These are phyloP conservation scores for Thymallus thymallus DNA, from an alignment of 2,113 vertebrate genomes.

Conservation along the genomic window DNA sequence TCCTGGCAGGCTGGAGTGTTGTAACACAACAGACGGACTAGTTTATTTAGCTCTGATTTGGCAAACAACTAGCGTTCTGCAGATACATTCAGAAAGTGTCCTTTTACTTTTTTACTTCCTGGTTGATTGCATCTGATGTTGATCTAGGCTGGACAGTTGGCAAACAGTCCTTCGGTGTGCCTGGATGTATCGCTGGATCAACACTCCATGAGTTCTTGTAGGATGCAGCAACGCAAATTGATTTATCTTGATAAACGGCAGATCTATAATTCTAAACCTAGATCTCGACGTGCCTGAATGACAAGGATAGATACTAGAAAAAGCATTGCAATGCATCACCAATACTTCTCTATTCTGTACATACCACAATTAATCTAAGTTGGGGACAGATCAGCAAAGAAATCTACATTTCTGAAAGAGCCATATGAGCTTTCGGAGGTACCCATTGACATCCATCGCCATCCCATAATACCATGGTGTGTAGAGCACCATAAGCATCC, in stretches of 20 bases:
- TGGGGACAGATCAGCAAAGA: constrained; percentile 19
- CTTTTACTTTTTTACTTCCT: not conserved
- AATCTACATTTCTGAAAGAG: not conserved
- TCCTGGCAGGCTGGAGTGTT: constrained; percentile 44
- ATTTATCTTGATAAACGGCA: too few species aligned
- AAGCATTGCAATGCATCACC: too few species aligned
- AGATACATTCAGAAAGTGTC: constrained; percentile 15
- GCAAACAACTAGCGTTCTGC: constrained; percentile 25
- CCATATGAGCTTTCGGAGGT: constrained; percentile 1
- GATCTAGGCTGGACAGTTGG: not conserved
- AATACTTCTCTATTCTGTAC: too few species aligned
- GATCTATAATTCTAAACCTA: too few species aligned
- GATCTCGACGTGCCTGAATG: too few species aligned
- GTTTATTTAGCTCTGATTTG: constrained; percentile 58
- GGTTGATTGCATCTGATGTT: not conserved
- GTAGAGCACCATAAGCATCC: constrained; percentile 32
- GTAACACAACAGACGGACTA: constrained; percentile 50
- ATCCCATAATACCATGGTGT: not conserved
- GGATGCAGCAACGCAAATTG: too few species aligned
- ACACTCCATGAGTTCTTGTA: too few species aligned
- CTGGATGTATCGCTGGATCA: too few species aligned
- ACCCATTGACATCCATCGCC: constrained; percentile 14
- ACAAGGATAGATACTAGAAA: too few species aligned
- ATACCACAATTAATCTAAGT: not conserved
- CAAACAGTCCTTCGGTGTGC: too few species aligned